Percentiles rank a stretch among this genome's conserved stretches.
phyloP scores from a whole-genome alignment of 2,113 vertebrate genomes.

The Stomatorhinus ivindoensis region DNA sequence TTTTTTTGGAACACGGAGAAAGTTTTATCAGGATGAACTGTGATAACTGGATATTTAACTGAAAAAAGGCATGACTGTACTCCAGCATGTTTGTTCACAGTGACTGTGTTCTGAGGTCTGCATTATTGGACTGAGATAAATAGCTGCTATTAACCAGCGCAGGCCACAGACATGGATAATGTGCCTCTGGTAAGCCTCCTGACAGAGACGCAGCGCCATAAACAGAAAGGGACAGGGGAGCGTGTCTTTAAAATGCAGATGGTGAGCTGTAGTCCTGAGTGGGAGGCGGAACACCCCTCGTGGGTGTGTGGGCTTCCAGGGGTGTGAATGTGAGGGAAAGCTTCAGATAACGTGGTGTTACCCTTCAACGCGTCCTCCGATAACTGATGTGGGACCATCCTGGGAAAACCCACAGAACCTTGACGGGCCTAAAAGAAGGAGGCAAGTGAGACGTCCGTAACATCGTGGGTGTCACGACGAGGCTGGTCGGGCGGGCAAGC shows the following conservation, averaged over 20 bases:
- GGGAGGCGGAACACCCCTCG: neutral
- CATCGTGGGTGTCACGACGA: neutral
- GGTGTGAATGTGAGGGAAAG: neutral
- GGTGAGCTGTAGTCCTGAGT: neutral
- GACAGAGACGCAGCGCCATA: neutral
- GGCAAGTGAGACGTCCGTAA: neutral
- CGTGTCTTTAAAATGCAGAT: neutral
- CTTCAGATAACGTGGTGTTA: neutral
- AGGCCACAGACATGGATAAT: neutral
- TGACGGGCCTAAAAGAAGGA: neutral
- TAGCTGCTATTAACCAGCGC: neutral
- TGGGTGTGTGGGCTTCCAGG: neutral
- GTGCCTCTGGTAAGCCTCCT: neutral
- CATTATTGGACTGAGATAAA: conserved; percentile 4
- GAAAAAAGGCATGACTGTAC: neutral
- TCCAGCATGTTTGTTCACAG: neutral
- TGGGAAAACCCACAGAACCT: neutral
- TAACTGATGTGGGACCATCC: neutral
- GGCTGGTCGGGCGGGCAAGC: no score
- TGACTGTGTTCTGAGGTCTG: neutral
- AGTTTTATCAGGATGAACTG: neutral
- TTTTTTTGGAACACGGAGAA: neutral
- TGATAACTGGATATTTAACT: neutral
- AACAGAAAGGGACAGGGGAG: neutral
- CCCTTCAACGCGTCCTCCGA: neutral